These are phyloP conservation scores for Psix sp. DNA, from an alignment of 1,140 invertebrate species.

Conservation along the genomic window DNA sequence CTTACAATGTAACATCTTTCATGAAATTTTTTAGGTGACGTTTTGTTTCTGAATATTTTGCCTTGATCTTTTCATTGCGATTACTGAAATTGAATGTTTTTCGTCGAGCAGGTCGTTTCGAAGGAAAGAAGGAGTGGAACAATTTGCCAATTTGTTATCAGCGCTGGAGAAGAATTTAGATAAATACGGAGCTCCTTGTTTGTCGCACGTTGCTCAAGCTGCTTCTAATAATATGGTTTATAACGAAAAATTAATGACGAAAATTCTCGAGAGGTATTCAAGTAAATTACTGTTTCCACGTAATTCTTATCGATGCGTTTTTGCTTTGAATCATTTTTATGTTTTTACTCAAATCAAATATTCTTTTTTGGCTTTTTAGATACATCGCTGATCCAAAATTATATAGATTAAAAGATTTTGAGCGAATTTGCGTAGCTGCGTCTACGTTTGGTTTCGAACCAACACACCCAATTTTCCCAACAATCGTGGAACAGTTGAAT, in stretches of 20 bases:
- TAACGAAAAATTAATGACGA: constrained; percentile 66
- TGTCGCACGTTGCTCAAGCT: constrained; percentile 78
- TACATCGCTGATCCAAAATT: constrained; percentile 57
- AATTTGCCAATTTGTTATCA: constrained; percentile 19
- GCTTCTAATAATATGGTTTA: constrained; percentile 73
- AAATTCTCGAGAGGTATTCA: constrained; percentile 67
- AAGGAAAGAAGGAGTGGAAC: constrained; percentile 26
- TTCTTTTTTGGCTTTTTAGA: constrained; percentile 50
- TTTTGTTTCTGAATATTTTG: background rate
- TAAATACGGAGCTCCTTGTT: constrained; percentile 69
- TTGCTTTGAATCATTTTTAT: background rate
- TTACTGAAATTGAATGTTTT: constrained; percentile 16
- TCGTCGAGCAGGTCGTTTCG: constrained; percentile 34
- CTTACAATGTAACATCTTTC: constrained; percentile 76
- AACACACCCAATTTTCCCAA: constrained; percentile 70
- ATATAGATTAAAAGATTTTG: constrained; percentile 81
- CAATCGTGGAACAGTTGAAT: constrained; percentile 74
- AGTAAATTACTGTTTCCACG: too few relatives aligned
- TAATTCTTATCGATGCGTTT: too few relatives aligned
- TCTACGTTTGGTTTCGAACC: constrained; percentile 75
- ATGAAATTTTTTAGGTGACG: constrained; percentile 76
- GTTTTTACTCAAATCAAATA: background rate
- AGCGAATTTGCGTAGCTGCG: constrained; percentile 78
- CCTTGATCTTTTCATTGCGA: background rate
- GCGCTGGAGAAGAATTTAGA: constrained; percentile 18